Base-by-base conservation (phyloP, 2,113 vertebrate genomes). In the Chamaetylas fuelleborni region DNA sequence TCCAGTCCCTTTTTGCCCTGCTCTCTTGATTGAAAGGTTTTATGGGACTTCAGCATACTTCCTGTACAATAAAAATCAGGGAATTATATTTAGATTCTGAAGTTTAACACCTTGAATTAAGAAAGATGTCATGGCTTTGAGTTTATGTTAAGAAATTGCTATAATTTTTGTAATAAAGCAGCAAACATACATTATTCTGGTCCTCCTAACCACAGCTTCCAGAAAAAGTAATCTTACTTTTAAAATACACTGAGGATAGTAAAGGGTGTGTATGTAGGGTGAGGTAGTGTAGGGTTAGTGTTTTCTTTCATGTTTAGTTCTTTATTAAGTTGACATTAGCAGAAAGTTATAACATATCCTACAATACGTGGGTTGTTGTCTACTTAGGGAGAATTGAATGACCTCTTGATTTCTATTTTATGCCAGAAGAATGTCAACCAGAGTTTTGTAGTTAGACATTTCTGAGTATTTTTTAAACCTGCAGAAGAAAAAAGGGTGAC, bases 1-100 rank as follows among this genome's bases (percentile, higher is more conserved):
- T 79, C 14, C 12, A 9, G 7, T 74, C 12, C 2, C 5, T 8
- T 48, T 24, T 5, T 8, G 1, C 2, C 2, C 10, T 2, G 4
- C 3, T 2, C 8, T 45, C 47, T 53, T 16, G 1, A 69, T 92
- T 78, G 47, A 67, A 86, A 51, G 6, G 3, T 65, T 92, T 78
- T 76, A 34, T 56, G 28, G 5, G 19, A 67, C 12, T 28, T 81
- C 26, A 31, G 5, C 53, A 40, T 34, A 51, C 79, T 56, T 14
- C 4, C 43, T 28, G 12, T 26, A 23, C 5, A 67, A 22, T 60
- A 72, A 79, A 76, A 64, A 2, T 0, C 8, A n/a, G 16, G 12
- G 15, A 84, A 64, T 45, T 64, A 5, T 23, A 34, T 66, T 61
- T 80, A 24, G 6, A 76, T 81, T 86, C 25, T 71, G 24, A 66